Conservation (phyloP, 2,888 invertebrate species). For the Shargacucullia verbasci region DNA sequence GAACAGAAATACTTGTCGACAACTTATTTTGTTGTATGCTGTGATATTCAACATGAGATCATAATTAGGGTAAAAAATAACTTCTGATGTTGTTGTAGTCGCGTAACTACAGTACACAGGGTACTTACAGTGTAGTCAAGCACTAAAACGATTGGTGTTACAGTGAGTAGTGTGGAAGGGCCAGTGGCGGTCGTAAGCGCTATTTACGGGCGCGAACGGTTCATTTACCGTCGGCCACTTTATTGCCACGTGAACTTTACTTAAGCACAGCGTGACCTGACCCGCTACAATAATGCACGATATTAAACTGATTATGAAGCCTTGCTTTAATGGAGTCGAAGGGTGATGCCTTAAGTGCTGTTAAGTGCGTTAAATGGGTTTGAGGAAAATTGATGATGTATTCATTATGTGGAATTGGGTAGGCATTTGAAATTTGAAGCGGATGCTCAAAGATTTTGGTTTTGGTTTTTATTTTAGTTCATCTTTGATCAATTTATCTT, state of each 20-base stretch:
- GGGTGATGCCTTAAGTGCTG: slow-evolving; percentile 14
- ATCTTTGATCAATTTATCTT: no score
- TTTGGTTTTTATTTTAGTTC: no score
- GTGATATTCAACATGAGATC: neutral
- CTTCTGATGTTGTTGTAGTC: slow-evolving; percentile 6
- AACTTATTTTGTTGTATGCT: neutral
- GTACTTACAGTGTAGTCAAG: slow-evolving; percentile 43
- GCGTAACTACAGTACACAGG: slow-evolving; percentile 15
- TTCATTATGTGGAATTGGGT: no score
- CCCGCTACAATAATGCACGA: slow-evolving; percentile 29
- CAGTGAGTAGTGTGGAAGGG: slow-evolving; percentile 63
- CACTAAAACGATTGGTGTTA: slow-evolving; percentile 54
- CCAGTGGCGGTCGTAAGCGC: slow-evolving; percentile 73
- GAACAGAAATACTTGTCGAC: neutral
- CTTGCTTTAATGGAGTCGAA: slow-evolving; percentile 30
- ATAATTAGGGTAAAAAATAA: neutral
- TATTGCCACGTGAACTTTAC: slow-evolving; percentile 75
- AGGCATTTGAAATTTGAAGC: no score
- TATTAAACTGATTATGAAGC: slow-evolving; percentile 40
- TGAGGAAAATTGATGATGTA: neutral
- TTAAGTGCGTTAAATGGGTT: neutral
- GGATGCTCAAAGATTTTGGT: no score
- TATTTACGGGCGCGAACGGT: slow-evolving; percentile 78
- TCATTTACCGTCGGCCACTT: slow-evolving; percentile 78
- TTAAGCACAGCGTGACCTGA: slow-evolving; percentile 61